Conservation (phyloP, 2,113 vertebrate genomes). For the Scomber japonicus region DNA sequence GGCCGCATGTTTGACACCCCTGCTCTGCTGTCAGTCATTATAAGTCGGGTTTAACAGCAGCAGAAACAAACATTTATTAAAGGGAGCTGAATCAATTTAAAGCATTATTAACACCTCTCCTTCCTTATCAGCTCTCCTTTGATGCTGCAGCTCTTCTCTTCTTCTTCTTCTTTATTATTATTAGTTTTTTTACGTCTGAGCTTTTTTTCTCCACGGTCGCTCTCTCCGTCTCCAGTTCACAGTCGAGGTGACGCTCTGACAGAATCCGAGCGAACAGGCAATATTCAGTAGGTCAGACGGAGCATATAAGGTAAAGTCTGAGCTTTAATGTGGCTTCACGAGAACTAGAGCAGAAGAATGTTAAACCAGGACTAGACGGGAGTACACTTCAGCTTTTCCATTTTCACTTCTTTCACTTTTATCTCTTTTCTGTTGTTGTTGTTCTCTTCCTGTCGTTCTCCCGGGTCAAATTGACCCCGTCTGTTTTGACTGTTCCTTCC, state of each 20-base stretch:
- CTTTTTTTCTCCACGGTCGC: constrained; percentile 4
- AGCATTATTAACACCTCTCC: background rate
- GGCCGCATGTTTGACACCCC: no score
- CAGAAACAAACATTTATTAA: constrained; percentile 10
- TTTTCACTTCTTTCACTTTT: constrained; percentile 27
- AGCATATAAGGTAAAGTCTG: constrained; percentile 67
- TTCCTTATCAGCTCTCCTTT: constrained; percentile 27
- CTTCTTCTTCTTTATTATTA: background rate
- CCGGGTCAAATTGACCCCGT: no score
- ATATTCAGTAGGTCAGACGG: constrained; percentile 67
- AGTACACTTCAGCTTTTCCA: constrained; percentile 21
- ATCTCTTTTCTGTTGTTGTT: background rate
- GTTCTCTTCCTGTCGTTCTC: no score
- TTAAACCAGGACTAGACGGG: constrained; percentile 7
- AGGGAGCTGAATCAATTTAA: background rate
- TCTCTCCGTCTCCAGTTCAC: constrained; percentile 31
- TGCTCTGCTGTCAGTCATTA: no score
- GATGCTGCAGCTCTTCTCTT: background rate
- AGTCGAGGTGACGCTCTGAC: constrained; percentile 44
- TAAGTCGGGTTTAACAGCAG: background rate
- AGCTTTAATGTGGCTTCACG: constrained; percentile 48
- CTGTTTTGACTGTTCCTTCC: no score
- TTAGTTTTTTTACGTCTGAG: background rate
- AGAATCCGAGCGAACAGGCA: constrained; percentile 47
- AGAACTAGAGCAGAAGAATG: constrained; percentile 72